These are phyloP conservation scores for Tragulus kanchil DNA, from an alignment of 2,113 vertebrate species.

Conservation along the genomic window DNA sequence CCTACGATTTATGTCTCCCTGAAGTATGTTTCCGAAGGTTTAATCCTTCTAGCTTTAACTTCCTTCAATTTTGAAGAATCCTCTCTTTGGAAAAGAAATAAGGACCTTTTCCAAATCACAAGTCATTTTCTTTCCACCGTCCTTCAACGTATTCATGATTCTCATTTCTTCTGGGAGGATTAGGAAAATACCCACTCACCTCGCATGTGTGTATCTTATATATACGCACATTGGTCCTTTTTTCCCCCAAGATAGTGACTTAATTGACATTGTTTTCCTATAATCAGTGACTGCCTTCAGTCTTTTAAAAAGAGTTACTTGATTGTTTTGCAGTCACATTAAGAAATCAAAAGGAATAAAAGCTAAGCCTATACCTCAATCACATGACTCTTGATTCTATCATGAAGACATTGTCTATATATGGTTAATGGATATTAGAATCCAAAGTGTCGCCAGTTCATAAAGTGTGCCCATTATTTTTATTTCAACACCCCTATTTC, in stretches of 20 bases:
- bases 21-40: neutral
- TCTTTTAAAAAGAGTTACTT: neutral
- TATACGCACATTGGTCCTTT: neutral
- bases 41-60: neutral
- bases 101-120: neutral
- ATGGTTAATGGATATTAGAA: neutral
- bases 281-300: neutral
- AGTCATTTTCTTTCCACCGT: neutral
- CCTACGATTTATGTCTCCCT: neutral
- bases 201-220: neutral
- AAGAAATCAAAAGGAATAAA: constrained; percentile 2
- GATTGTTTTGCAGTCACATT: constrained; percentile 3
- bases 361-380: neutral
- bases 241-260: neutral
- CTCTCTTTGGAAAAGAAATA: neutral
- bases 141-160: constrained; percentile 5
- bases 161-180: neutral
- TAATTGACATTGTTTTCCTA: neutral
- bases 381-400: neutral
- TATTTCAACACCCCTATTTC: neutral
- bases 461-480: neutral
- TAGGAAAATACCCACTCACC: neutral
- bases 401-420: neutral
- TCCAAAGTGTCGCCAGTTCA: neutral
- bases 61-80: neutral